These are phyloP conservation scores for Pristionchus exspectatus DNA, from an alignment of 2,888 invertebrate species.

Conservation along the genomic window DNA sequence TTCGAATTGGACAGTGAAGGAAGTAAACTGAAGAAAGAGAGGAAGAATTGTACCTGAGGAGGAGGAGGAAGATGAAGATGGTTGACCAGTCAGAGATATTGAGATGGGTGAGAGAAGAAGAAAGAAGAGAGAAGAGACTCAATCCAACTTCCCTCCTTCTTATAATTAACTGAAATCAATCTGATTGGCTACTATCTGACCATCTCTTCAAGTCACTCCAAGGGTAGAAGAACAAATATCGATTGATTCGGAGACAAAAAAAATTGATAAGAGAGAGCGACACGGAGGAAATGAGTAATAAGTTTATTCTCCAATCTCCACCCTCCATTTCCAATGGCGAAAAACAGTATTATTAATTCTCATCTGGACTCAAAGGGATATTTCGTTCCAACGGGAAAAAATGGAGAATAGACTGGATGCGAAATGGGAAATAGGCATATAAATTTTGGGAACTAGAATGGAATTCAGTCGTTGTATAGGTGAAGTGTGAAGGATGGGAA, in stretches of 20 bases:
- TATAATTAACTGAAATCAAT: constrained; percentile 9
- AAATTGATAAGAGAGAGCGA: not conserved
- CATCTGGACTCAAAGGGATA: not conserved
- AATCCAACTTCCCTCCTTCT: not conserved
- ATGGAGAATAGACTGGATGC: not conserved
- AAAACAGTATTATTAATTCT: not conserved
- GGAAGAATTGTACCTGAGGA: not conserved
- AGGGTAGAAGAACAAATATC: not conserved
- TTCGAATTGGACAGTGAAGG: not conserved
- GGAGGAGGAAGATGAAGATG: not conserved
- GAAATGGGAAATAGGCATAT: constrained; percentile 11
- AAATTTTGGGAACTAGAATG: constrained; percentile 32
- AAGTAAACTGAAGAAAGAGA: not conserved
- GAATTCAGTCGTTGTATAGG: constrained; percentile 32
- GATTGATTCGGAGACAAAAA: not conserved
- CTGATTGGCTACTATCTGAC: not conserved
- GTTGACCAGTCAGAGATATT: not conserved
- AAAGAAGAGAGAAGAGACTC: not conserved
- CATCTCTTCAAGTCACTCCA: not conserved
- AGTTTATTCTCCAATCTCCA: not conserved
- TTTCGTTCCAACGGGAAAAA: not conserved
- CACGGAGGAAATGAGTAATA: not conserved
- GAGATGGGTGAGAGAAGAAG: not conserved
- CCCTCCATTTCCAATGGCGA: not conserved
- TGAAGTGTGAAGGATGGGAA: constrained; percentile 36